phyloP scores from a whole-genome alignment of 2,888 invertebrate genomes.

The Netelia inedita region DNA sequence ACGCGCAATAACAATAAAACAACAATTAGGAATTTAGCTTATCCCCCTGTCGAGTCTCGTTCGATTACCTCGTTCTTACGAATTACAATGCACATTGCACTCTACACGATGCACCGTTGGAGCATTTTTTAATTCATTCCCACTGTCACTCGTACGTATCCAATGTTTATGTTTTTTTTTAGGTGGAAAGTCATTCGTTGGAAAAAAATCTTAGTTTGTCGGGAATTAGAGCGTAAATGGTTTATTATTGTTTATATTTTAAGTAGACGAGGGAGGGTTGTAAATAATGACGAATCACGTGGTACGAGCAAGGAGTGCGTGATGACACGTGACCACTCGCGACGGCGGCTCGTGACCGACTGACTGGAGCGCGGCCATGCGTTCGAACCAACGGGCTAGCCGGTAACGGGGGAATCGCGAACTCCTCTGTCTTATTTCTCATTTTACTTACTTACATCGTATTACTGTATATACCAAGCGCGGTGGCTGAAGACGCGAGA shows the following conservation, averaged over 20 bases:
- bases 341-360: slow-evolving; percentile 72
- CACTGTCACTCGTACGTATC: slow-evolving; percentile 24
- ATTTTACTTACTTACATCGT: background rate
- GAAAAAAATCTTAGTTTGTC: background rate
- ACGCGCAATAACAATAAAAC: slow-evolving; percentile 20
- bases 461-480: background rate
- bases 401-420: slow-evolving; percentile 60
- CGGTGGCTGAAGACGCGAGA: slow-evolving; percentile 1
- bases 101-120: slow-evolving; percentile 29
- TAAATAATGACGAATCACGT: slow-evolving; percentile 42
- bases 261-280: background rate
- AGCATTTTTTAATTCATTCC: slow-evolving; percentile 9
- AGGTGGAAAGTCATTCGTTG: background rate
- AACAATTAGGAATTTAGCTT: slow-evolving; percentile 23
- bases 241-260: slow-evolving; percentile 8
- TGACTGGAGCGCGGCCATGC: slow-evolving; percentile 68
- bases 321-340: slow-evolving; percentile 57
- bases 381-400: slow-evolving; percentile 57
- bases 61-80: slow-evolving; percentile 51
- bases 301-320: slow-evolving; percentile 12
- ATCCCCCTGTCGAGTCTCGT: slow-evolving; percentile 10
- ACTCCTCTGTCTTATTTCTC: slow-evolving; percentile 32
- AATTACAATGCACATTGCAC: slow-evolving; percentile 40
- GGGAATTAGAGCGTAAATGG: slow-evolving; percentile 1
- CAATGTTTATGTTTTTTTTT: background rate